Percentiles rank a stretch among this genome's conserved stretches.
phyloP scores from a whole-genome alignment of 2,888 invertebrate genomes.

The Andrena praecox region DNA sequence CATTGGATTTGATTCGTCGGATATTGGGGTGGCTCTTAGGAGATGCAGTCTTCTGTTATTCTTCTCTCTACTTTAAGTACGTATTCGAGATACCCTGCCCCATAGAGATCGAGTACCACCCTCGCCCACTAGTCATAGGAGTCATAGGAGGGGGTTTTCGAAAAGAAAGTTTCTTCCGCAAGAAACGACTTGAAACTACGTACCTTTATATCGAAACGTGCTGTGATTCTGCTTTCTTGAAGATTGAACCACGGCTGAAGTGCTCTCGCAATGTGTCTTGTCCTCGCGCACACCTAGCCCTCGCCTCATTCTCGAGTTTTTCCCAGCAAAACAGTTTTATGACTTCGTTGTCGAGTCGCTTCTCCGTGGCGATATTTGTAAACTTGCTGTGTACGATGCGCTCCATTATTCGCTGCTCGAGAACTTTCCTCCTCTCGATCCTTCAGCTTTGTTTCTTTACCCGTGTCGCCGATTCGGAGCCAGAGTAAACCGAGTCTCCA shows the following conservation, averaged over 20 bases:
- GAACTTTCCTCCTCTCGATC: not conserved
- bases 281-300: not conserved
- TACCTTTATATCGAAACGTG: not conserved
- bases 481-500: conserved; percentile 5
- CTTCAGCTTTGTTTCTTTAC: not conserved
- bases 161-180: conserved; percentile 11
- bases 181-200: conserved; percentile 2
- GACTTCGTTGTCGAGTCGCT: conserved; percentile 16
- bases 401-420: not conserved
- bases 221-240: conserved; percentile 16
- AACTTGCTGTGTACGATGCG: conserved; percentile 3
- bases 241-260: conserved; percentile 11
- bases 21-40: too few relatives aligned
- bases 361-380: conserved; percentile 22
- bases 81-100: not conserved
- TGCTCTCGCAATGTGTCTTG: not conserved
- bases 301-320: not conserved
- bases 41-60: not conserved
- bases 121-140: not conserved
- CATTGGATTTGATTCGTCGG: too few relatives aligned
- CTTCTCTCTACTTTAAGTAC: not conserved
- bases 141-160: not conserved
- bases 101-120: not conserved
- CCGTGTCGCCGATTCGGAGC: not conserved
- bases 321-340: conserved; percentile 1